These are phyloP conservation scores for Datnioides undecimradiatus DNA, from an alignment of 2,113 vertebrate genomes.

Conservation along the genomic window DNA sequence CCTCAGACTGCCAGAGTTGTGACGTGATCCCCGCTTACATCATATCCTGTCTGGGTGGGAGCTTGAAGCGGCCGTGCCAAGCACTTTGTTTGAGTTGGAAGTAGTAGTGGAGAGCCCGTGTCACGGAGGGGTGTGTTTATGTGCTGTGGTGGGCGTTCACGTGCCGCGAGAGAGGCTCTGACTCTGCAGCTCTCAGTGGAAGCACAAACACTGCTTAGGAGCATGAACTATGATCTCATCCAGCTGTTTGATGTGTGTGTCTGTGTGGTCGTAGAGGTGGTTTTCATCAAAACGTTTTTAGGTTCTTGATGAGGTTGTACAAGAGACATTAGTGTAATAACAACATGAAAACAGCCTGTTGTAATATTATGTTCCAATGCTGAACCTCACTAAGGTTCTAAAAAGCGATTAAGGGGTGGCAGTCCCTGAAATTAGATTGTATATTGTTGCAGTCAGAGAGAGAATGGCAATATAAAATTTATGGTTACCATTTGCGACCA, in stretches of 20 bases:
- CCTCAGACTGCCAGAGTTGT: neutral
- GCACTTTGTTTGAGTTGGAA: conserved; percentile 52
- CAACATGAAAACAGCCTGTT: neutral
- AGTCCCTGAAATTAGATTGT: neutral
- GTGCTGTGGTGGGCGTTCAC: conserved; percentile 8
- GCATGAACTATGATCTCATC: conserved; percentile 33
- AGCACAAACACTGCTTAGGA: neutral
- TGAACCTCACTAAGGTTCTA: neutral
- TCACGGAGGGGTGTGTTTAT: conserved; percentile 50
- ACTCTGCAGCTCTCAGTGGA: conserved; percentile 14
- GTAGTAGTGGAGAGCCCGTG: conserved; percentile 9
- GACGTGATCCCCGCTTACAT: neutral
- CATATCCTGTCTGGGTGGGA: conserved; percentile 41
- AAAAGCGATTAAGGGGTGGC: neutral
- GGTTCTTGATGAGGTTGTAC: neutral
- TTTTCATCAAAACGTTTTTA: conserved; percentile 3
- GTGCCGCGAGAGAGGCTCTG: neutral
- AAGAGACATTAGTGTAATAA: neutral
- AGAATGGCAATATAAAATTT: neutral
- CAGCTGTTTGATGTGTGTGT: conserved; percentile 5
- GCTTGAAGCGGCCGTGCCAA: neutral
- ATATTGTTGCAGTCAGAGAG: neutral
- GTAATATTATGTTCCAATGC: neutral
- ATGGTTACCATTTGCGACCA: neutral
- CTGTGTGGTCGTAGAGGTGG: conserved; percentile 7